Percentiles rank a stretch among this genome's conserved stretches.
These are phyloP conservation scores for Halcyon senegalensis DNA, from an alignment of 2,113 vertebrate genomes.

Conservation along the genomic window DNA sequence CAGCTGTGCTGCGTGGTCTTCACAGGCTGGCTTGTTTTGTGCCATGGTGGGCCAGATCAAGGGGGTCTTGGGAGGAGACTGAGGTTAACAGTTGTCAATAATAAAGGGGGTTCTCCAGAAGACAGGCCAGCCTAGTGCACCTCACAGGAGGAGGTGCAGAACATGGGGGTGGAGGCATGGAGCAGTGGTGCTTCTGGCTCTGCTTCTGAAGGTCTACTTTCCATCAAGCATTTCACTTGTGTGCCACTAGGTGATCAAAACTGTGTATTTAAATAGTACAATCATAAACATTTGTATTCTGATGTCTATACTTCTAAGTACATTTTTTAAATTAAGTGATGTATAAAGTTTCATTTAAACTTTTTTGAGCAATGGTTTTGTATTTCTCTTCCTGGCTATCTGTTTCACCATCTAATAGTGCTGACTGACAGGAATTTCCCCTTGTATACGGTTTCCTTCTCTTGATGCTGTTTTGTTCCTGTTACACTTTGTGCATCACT, in stretches of 20 bases:
- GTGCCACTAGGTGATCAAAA: neutral
- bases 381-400: neutral
- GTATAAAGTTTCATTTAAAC: neutral
- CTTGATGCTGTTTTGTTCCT: neutral
- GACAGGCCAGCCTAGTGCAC: neutral
- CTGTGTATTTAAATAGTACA: neutral
- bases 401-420: neutral
- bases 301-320: neutral
- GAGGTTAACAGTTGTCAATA: neutral
- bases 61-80: neutral
- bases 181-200: neutral
- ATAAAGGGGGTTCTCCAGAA: neutral
- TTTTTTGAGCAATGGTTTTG: neutral
- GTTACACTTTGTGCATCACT: neutral
- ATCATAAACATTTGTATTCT: neutral
- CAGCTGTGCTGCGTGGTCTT: neutral
- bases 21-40: neutral
- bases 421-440: neutral
- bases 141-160: neutral
- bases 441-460: neutral
- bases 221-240: neutral
- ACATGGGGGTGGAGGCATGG: accelerated
- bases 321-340: neutral
- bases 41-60: accelerated
- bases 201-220: neutral